Evolutionary conservation across 2,113 vertebrate genomes (phyloP).

Genomic region (Lepisosteus oculatus): DNA sequence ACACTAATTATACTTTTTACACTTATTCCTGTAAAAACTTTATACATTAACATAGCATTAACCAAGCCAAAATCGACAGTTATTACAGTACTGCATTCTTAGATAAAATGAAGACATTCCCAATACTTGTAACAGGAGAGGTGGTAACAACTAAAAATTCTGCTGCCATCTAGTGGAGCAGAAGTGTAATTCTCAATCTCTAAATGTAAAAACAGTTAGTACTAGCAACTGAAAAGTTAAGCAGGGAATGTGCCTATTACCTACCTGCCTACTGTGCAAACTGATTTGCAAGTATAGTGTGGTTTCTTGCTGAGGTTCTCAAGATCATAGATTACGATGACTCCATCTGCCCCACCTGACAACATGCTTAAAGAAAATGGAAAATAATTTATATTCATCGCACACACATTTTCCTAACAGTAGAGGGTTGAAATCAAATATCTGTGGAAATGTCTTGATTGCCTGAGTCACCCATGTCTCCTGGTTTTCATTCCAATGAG

Average conservation of each 20-base stretch:
- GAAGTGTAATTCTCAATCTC: background rate
- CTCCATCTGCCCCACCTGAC: conserved; percentile 89
- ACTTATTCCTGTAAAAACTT: too few relatives aligned
- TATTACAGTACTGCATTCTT: too few relatives aligned
- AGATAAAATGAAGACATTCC: too few relatives aligned
- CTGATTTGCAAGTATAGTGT: conserved; percentile 85
- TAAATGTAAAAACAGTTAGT: too few relatives aligned
- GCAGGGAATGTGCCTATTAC: conserved; percentile 8
- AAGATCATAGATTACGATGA: conserved; percentile 91
- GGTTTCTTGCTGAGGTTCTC: conserved; percentile 79
- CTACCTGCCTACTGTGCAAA: conserved; percentile 87
- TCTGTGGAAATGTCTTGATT: background rate
- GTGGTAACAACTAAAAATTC: background rate
- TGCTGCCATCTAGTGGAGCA: conserved; percentile 47
- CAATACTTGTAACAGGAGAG: too few relatives aligned
- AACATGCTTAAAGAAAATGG: conserved; percentile 77
- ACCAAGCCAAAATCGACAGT: too few relatives aligned
- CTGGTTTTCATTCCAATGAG: too few relatives aligned
- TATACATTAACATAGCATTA: too few relatives aligned
- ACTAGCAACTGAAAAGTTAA: background rate
- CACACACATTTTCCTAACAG: background rate
- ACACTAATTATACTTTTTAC: too few relatives aligned
- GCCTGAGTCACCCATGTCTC: too few relatives aligned
- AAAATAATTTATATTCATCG: conserved; percentile 30
- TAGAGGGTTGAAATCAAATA: background rate